phyloP scores from a whole-genome alignment of 2,797 vertebrate species.

The Hipposideros larvatus region DNA sequence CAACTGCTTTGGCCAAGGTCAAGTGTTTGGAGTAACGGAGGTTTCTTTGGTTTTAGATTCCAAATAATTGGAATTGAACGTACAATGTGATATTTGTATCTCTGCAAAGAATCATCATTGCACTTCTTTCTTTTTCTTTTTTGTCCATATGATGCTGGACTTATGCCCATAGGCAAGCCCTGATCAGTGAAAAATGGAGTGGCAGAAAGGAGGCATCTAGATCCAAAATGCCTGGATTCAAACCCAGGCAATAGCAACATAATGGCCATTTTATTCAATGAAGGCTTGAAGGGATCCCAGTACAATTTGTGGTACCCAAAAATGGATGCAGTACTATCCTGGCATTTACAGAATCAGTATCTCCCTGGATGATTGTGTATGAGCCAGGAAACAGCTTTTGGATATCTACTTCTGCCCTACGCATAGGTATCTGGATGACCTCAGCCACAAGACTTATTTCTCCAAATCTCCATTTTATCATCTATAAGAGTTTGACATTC shows the following conservation, averaged over 20 bases:
- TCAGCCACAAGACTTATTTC: conserved; percentile 1
- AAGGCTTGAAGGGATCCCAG: background rate
- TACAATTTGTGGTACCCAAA: background rate
- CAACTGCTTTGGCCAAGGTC: background rate
- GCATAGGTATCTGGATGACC: background rate
- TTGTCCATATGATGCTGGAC: background rate
- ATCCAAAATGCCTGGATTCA: background rate
- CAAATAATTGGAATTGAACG: conserved; percentile 8
- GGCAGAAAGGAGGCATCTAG: background rate
- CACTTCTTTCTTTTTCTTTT: background rate
- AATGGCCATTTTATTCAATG: background rate
- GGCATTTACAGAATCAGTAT: background rate
- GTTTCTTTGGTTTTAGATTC: conserved; percentile 6
- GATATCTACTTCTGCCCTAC: background rate
- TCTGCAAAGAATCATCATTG: background rate
- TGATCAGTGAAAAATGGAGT: background rate
- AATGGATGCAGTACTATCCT: background rate
- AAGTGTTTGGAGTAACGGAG: conserved; percentile 36
- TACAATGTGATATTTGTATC: background rate
- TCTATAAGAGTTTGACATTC: background rate
- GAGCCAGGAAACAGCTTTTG: background rate
- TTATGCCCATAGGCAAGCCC: background rate
- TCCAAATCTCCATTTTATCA: background rate
- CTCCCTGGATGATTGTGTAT: background rate
- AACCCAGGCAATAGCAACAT: background rate